Conservation (phyloP, 2,113 vertebrate species). For the Oriolus oriolus region DNA sequence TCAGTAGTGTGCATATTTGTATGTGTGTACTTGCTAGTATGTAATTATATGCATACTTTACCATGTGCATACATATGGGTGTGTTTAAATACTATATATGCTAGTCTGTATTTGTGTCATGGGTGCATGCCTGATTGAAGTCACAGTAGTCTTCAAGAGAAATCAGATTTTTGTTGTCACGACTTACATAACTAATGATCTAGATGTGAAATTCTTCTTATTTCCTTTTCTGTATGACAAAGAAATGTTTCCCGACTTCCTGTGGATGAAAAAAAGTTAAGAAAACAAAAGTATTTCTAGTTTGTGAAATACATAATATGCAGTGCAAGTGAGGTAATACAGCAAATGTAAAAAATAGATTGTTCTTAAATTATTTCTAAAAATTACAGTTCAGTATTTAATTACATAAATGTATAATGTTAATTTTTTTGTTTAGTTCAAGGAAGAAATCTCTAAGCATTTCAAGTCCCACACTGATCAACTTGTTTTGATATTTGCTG, state of each 20-base stretch:
- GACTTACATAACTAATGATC: not conserved
- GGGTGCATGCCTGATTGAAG: not conserved
- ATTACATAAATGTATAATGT: not conserved
- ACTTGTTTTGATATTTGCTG: slow-evolving; percentile 84
- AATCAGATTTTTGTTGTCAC: not conserved
- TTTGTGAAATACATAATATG: not conserved
- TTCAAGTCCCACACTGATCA: slow-evolving; percentile 80
- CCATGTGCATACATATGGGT: not conserved
- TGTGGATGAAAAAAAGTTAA: not conserved
- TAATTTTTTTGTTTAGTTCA: slow-evolving; percentile 70
- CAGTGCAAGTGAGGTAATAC: not conserved
- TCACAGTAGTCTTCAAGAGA: not conserved
- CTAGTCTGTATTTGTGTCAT: not conserved
- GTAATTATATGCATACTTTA: not conserved
- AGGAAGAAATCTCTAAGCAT: slow-evolving; percentile 82
- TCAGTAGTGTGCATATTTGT: not conserved
- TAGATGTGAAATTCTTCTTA: not conserved
- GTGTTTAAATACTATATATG: not conserved
- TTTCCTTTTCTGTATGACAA: not conserved
- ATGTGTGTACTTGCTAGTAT: not conserved
- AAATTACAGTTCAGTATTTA: not conserved
- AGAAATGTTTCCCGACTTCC: not conserved
- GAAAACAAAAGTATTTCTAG: not conserved
- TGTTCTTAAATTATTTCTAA: not conserved
- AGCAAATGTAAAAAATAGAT: not conserved